Evolutionary conservation across 2,113 vertebrate species (phyloP).

Genomic region (Phodopus roborovskii): DNA sequence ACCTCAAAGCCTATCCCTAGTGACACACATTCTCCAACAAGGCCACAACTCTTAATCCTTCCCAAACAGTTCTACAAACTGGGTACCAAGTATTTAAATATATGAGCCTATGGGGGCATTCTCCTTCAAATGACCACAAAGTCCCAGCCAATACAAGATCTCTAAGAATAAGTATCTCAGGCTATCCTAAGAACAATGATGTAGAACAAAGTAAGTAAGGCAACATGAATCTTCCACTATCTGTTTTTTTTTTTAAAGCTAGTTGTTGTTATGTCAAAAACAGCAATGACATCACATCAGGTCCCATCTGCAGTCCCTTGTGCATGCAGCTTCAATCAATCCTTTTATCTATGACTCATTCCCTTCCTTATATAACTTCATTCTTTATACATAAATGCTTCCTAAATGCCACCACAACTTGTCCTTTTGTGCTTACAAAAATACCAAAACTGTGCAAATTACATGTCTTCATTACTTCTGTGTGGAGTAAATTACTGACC

Average conservation of each 20-base stretch:
- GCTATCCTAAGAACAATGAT: background rate
- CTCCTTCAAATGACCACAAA: background rate
- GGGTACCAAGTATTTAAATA: background rate
- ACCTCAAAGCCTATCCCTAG: background rate
- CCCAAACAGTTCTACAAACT: background rate
- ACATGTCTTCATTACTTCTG: constrained; percentile 36
- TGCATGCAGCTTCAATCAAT: background rate
- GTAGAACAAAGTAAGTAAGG: background rate
- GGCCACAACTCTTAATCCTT: background rate
- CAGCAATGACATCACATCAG: background rate
- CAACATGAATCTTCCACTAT: background rate
- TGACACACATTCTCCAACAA: background rate
- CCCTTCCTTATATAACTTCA: background rate
- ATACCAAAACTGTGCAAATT: background rate
- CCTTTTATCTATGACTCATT: background rate
- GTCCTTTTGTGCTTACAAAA: background rate
- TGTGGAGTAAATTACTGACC: background rate
- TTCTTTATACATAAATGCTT: background rate
- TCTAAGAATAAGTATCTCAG: background rate
- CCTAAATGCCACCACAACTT: background rate
- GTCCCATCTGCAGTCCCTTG: background rate
- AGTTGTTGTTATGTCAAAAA: background rate
- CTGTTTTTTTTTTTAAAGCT: background rate
- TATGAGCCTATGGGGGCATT: background rate
- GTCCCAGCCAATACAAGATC: background rate